These are phyloP conservation scores for Pseudobourletiella spinata DNA, from an alignment of 1,140 invertebrate species.

Conservation along the genomic window DNA sequence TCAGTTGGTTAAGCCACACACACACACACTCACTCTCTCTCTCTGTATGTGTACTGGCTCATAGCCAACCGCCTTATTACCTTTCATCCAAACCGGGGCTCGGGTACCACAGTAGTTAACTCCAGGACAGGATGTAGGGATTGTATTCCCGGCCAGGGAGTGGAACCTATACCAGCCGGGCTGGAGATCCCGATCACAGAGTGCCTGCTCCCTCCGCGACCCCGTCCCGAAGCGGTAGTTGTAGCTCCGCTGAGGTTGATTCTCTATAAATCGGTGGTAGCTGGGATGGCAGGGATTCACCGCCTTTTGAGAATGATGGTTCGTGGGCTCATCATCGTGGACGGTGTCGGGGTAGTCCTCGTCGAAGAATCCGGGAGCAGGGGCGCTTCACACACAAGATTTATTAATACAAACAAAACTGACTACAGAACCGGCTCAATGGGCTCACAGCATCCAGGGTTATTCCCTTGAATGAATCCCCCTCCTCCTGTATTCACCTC, in stretches of 20 bases:
- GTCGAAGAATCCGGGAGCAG: slow-evolving; percentile 10
- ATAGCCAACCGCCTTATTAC: too few species aligned
- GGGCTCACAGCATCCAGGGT: background rate
- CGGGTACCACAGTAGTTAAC: slow-evolving; percentile 36
- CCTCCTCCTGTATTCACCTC: background rate
- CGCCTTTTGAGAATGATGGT: background rate
- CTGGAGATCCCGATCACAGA: slow-evolving; percentile 34
- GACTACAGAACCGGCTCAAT: background rate
- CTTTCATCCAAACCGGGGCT: slow-evolving; percentile 37
- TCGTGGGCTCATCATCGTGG: slow-evolving; percentile 7
- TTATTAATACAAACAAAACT: too few species aligned
- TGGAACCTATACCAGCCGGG: slow-evolving; percentile 36
- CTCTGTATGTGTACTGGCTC: too few species aligned
- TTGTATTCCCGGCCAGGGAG: slow-evolving; percentile 33
- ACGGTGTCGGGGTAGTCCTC: slow-evolving; percentile 10
- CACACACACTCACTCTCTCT: too few species aligned
- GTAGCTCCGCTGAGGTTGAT: slow-evolving; percentile 35
- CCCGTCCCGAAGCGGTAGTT: slow-evolving; percentile 35
- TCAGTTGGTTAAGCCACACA: too few species aligned
- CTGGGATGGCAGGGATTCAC: slow-evolving; percentile 32
- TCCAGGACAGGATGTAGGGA: slow-evolving; percentile 36
- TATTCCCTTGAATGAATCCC: background rate
- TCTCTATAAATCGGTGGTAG: slow-evolving; percentile 29
- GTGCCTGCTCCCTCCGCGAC: slow-evolving; percentile 18
- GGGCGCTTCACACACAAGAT: too few species aligned